Evolutionary conservation across 1,140 invertebrate species (phyloP), one percentile per base, ranked within the genome.

Genomic region (Pseudobourletiella spinata): DNA sequence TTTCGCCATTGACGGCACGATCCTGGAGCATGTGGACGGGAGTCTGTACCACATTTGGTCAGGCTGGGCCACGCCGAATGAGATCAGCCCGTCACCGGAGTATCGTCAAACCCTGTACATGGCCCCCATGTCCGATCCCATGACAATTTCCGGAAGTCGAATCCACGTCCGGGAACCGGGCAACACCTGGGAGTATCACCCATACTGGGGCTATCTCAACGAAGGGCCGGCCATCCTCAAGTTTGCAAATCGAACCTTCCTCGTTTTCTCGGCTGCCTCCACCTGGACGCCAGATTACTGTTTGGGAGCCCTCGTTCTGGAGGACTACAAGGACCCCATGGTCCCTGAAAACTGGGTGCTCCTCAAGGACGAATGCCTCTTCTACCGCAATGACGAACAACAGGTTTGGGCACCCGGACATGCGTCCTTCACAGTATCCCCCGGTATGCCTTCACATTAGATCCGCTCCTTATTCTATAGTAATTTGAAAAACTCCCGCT

Each of bases 221-320:
- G 65, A 67, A 61, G 65, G 46, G 39, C 65, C 65, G n/a, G 56
- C 63, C 44, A 61, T 67, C 26, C 43, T 67, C 3, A 48, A 39
- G 22, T n/a, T 32, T 8, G 44, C 39, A 11, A 42, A 30, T 11
- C 20, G 50, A 32, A 64, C 62, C 0, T 64, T 64, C 29, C 20
- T 67, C 15, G 48, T 61, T 32, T 67, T 52, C 24, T 67, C 65
- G 0, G 65, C 65, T 24, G 39, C 57, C 2, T 59, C 56, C 14
- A 64, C 61, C 0, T 67, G 65, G 65, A 58, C 58, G 24, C 59
- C 43, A 2, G 55, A 42, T 2, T 67, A 67, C 28, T 51, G 57
- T 39, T n/a, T 67, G 24, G 56, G 61, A 3, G 20, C 64, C 6
- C 25, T 61, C 6, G 54, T 46, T 20, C 50, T 67, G 39, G 43